Evolutionary conservation across 2,888 invertebrate genomes (phyloP).

Genomic region (Dolichopus griseipennis): DNA sequence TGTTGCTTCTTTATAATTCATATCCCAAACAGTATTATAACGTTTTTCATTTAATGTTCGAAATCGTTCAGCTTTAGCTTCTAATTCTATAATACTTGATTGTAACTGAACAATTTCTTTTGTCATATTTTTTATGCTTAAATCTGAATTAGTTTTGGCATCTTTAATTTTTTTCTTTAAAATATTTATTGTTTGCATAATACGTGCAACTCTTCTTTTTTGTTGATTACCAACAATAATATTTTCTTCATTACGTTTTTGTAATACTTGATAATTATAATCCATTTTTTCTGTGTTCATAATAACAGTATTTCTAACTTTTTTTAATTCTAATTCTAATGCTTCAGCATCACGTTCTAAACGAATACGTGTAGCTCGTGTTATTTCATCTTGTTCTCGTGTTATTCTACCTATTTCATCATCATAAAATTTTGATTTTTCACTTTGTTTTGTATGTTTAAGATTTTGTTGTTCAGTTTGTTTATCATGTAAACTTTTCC

Average conservation of each 20-base stretch:
- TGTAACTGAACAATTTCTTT: slow-evolving; percentile 60
- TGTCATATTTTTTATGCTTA: slow-evolving; percentile 58
- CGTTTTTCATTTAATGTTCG: slow-evolving; percentile 55
- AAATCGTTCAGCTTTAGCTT: slow-evolving; percentile 61
- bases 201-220: slow-evolving; percentile 64
- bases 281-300: slow-evolving; percentile 84
- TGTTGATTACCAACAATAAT: slow-evolving; percentile 68
- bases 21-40: slow-evolving; percentile 50
- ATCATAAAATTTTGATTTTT: slow-evolving; percentile 49
- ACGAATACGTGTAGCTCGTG: slow-evolving; percentile 58
- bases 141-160: slow-evolving; percentile 54
- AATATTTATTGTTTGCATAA: slow-evolving; percentile 61
- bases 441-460: slow-evolving; percentile 53
- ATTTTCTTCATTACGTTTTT: slow-evolving; percentile 82
- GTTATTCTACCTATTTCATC: slow-evolving; percentile 53
- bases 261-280: slow-evolving; percentile 80
- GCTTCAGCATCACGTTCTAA: slow-evolving; percentile 62
- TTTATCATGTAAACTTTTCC: slow-evolving; percentile 61
- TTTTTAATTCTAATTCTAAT: slow-evolving; percentile 68
- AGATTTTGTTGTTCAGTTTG: slow-evolving; percentile 55
- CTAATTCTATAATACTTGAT: slow-evolving; percentile 56
- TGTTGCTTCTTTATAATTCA: slow-evolving; percentile 49
- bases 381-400: slow-evolving; percentile 62
- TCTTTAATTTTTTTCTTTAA: slow-evolving; percentile 57
- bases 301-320: slow-evolving; percentile 67